These are phyloP conservation scores for Aptenodytes patagonicus DNA, from an alignment of 2,113 vertebrate species.

Conservation along the genomic window DNA sequence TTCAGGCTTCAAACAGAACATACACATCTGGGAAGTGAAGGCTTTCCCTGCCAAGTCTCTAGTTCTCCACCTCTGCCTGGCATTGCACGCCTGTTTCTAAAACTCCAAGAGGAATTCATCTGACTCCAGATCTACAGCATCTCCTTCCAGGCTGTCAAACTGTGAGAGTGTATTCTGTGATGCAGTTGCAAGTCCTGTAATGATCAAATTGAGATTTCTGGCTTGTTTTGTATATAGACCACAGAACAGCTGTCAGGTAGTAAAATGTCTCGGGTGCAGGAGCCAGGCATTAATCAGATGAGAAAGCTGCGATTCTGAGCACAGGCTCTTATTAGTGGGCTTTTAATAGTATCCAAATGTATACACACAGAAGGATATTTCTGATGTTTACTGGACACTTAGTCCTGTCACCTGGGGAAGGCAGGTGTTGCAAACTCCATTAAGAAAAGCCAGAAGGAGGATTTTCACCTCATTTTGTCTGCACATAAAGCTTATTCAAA, in stretches of 20 bases:
- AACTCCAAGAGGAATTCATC: not conserved
- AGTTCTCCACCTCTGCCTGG: not conserved
- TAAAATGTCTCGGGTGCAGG: not conserved
- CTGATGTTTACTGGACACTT: not conserved
- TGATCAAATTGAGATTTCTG: not conserved
- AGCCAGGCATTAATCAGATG: not conserved
- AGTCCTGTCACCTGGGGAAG: not conserved
- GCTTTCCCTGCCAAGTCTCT: not conserved
- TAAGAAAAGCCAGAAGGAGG: not conserved
- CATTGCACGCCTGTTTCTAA: not conserved
- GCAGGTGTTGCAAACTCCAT: not conserved
- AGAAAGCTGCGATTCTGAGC: not conserved
- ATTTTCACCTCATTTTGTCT: constrained; percentile 27
- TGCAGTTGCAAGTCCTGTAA: not conserved
- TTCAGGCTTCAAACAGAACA: not conserved
- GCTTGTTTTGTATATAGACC: not conserved
- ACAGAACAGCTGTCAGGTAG: not conserved
- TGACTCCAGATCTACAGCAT: not conserved
- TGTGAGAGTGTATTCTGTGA: not conserved
- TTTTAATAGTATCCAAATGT: not conserved
- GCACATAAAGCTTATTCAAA: not conserved
- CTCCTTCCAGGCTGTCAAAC: not conserved
- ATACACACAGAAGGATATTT: not conserved
- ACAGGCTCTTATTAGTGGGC: not conserved
- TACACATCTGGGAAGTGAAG: not conserved